Percentiles rank a stretch among this genome's conserved stretches.
These are phyloP conservation scores for Corbicula japonica DNA, from an alignment of 2,888 invertebrate genomes.

Conservation along the genomic window DNA sequence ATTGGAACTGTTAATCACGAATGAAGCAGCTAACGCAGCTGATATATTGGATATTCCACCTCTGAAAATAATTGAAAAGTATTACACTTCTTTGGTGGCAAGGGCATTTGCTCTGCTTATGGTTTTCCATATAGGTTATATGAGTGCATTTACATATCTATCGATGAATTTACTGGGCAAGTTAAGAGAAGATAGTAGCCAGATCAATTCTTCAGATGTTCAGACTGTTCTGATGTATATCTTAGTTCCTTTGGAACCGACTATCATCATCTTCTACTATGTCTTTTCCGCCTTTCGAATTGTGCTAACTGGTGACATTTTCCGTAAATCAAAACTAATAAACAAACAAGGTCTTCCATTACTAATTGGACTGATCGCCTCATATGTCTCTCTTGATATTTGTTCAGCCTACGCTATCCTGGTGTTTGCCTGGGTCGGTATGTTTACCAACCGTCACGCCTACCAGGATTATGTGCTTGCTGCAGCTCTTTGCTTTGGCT, in stretches of 20 bases:
- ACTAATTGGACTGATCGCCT: conserved; percentile 1
- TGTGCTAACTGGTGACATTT: too few species aligned
- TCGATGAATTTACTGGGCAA: conserved; percentile 27
- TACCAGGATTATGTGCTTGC: conserved; percentile 79
- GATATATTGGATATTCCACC: conserved; percentile 80
- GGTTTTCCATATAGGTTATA: conserved; percentile 79
- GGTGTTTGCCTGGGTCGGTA: too few species aligned
- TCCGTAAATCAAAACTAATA: conserved; percentile 30
- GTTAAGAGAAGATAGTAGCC: too few species aligned
- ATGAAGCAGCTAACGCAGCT: conserved; percentile 71
- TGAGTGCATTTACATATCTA: conserved; percentile 64
- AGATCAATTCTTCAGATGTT: conserved; percentile 35
- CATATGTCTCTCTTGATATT: conserved; percentile 6
- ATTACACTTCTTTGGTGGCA: conserved; percentile 75
- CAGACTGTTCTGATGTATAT: too few species aligned
- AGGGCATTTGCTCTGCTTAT: conserved; percentile 78
- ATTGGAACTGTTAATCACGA: conserved; percentile 76
- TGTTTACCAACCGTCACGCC: conserved; percentile 55
- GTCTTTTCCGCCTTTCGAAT: conserved; percentile 4
- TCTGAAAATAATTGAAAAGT: conserved; percentile 73
- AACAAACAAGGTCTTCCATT: conserved; percentile 33
- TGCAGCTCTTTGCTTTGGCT: conserved; percentile 78
- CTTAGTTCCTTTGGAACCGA: too few species aligned
- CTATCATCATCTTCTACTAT: conserved; percentile 9
- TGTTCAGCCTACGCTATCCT: conserved; percentile 69